These are phyloP conservation scores for Leucophenga varia DNA, from an alignment of 1,140 invertebrate genomes.

Conservation along the genomic window DNA sequence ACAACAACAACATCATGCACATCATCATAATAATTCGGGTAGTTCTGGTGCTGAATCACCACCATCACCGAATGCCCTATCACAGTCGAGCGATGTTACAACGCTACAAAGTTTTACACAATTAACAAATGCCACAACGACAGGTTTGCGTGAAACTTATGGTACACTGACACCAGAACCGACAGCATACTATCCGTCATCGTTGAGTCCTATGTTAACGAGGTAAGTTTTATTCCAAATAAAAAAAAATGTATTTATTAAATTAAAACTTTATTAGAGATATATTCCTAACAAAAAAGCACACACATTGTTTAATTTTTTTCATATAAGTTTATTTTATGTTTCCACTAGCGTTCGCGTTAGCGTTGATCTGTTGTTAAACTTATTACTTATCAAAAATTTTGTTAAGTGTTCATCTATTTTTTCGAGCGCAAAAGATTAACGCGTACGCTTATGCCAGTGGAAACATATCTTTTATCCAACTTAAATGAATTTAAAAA, in stretches of 20 bases:
- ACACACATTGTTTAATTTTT: too few species aligned
- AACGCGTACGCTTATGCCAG: too few species aligned
- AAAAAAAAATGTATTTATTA: neutral
- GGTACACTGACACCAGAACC: constrained; percentile 41
- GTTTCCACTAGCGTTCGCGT: too few species aligned
- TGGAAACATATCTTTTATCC: too few species aligned
- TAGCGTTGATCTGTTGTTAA: too few species aligned
- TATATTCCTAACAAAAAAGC: too few species aligned
- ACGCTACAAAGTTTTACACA: constrained; percentile 49
- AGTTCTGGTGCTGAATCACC: constrained; percentile 49
- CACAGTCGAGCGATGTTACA: constrained; percentile 25
- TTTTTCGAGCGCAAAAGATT: too few species aligned
- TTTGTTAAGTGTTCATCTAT: too few species aligned
- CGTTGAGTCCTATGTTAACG: constrained; percentile 38
- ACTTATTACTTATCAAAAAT: too few species aligned
- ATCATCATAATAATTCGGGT: constrained; percentile 43
- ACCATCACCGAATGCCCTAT: constrained; percentile 35
- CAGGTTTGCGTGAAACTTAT: constrained; percentile 35
- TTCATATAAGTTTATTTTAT: too few species aligned
- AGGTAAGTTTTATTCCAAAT: constrained; percentile 35
- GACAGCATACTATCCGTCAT: constrained; percentile 30
- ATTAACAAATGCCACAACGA: constrained; percentile 31
- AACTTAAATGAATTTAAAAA: too few species aligned
- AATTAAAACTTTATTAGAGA: too few species aligned
- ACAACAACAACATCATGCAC: constrained; percentile 10